phyloP scores from a whole-genome alignment of 2,888 invertebrate genomes.

The Xestia ashworthii region DNA sequence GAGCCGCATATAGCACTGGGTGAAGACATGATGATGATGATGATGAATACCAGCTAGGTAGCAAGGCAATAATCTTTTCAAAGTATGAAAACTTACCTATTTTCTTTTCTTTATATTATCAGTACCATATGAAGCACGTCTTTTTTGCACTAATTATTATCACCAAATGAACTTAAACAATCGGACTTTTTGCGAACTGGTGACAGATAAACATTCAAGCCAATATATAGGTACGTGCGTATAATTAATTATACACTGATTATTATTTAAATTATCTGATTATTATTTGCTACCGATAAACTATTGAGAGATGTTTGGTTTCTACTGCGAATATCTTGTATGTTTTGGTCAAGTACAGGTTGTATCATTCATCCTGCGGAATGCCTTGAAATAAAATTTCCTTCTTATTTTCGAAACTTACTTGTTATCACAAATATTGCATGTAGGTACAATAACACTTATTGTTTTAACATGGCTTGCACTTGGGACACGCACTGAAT shows the following conservation, averaged over 20 bases:
- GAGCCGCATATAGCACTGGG: neutral
- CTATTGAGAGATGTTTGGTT: conserved; percentile 8
- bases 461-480: neutral
- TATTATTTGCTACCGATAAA: conserved; percentile 42
- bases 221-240: conserved; percentile 28
- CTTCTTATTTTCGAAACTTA: neutral
- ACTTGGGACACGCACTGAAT: neutral
- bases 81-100: conserved; percentile 38
- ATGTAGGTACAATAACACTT: neutral
- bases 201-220: conserved; percentile 43
- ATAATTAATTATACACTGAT: conserved; percentile 52
- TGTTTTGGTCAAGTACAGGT: conserved; percentile 12
- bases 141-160: conserved; percentile 71
- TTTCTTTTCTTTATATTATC: conserved; percentile 43
- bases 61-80: neutral
- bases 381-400: neutral
- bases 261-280: conserved; percentile 60
- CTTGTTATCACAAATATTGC: neutral
- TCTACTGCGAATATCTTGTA: conserved; percentile 17
- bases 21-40: neutral
- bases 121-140: conserved; percentile 70
- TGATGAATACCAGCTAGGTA: neutral
- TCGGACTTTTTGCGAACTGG: conserved; percentile 45
- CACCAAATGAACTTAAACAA: conserved; percentile 68
- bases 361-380: neutral